A percentile compares a stretch with the other conserved stretches of the same genome.
These are phyloP conservation scores for Malaclemys terrapin DNA, from an alignment of 2,113 vertebrate species.

Conservation along the genomic window DNA sequence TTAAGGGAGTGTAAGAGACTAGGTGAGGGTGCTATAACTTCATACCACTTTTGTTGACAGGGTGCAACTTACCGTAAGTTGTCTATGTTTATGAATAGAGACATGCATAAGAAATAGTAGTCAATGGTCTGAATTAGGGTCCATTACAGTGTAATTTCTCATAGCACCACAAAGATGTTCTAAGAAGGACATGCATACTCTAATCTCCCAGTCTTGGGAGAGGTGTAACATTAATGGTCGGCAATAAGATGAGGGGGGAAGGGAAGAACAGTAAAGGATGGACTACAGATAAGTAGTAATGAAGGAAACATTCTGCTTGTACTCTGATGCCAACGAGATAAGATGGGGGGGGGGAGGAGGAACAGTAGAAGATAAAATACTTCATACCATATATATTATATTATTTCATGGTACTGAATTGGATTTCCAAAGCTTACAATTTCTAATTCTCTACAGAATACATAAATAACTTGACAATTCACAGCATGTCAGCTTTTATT, in stretches of 20 bases:
- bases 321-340: background rate
- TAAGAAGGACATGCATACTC: background rate
- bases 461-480: background rate
- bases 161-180: background rate
- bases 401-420: background rate
- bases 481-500: background rate
- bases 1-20: background rate
- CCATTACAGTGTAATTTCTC: background rate
- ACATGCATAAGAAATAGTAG: background rate
- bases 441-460: background rate
- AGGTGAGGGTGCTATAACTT: background rate
- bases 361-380: background rate
- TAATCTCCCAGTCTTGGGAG: background rate
- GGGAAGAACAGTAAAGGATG: background rate
- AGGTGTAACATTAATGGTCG: background rate
- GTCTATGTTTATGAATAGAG: background rate
- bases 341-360: background rate
- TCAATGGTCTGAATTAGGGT: background rate
- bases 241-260: background rate
- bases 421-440: background rate
- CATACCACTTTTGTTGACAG: background rate
- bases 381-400: accelerated
- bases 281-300: background rate
- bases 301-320: background rate
- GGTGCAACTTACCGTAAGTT: background rate